Evolutionary conservation across 2,113 vertebrate genomes (phyloP), one percentile per base, ranked within the genome.

Genomic region (Leptosomus discolor): DNA sequence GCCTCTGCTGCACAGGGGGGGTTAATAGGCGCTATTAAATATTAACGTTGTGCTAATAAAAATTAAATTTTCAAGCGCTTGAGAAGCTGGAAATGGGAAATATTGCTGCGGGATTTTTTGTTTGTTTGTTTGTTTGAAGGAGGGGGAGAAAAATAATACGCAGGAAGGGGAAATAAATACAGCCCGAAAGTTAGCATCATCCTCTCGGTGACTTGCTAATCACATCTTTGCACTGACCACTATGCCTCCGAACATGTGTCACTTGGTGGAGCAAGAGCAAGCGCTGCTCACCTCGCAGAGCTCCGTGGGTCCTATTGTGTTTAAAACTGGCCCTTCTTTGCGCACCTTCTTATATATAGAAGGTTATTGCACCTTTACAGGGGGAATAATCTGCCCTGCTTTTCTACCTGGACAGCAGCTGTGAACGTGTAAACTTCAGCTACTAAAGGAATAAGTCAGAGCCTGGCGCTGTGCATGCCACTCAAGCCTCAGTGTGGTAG

Each of bases 261-360:
- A 84, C 85, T 96, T 93, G 84, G 77, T 93, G 78, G 86, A 97
- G 82, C 91, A 84, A 29, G 82, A 95, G 85, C 77, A 20, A 70
- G 57, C 11, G 16, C n/a, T 45, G 21, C 65, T 96, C 69, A 13
- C 84, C 77, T 87, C 10, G 0, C 34, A 15, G 51, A 29, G 81
- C 63, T 71, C 70, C 61, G 7, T 11, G 12, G n/a, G 14, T 54
- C 48, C 63, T 23, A 1, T 50, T 77, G 79, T 83, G 50, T n/a
- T 67, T 74, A 12, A 39, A 58, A 41, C n/a, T 26, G 14, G 24
- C 37, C 5, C 16, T 48, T 46, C 26, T 37, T 71, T 64, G 19
- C 43, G 3, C n/a, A 4, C 24, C 45, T 45, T 5, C 24, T 30
- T 51, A 6, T 22, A 2, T 6, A 0, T 16, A 5, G 36, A 64